These are phyloP conservation scores for Mycalesis mineus DNA, from an alignment of 2,888 invertebrate genomes.

Conservation along the genomic window DNA sequence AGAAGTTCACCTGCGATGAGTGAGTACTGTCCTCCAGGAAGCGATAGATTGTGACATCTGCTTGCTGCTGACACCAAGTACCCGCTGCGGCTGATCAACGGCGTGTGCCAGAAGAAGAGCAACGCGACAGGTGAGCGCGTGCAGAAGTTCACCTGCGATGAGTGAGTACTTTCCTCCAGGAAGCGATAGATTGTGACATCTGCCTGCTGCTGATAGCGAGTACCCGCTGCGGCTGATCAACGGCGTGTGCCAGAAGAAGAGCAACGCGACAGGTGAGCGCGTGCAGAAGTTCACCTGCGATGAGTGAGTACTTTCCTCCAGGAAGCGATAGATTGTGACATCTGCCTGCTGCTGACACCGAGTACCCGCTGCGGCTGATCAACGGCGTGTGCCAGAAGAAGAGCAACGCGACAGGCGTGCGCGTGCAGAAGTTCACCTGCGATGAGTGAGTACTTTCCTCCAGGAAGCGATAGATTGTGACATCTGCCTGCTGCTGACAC, in stretches of 20 bases:
- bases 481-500: too few relatives aligned
- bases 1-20: conserved; percentile 82
- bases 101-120: conserved; percentile 61
- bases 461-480: too few relatives aligned
- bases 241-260: conserved; percentile 63
- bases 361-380: conserved; percentile 80
- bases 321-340: too few relatives aligned
- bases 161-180: conserved; percentile 69
- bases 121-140: conserved; percentile 70
- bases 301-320: too few relatives aligned
- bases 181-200: too few relatives aligned
- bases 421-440: conserved; percentile 79
- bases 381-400: conserved; percentile 65
- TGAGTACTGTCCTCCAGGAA: conserved; percentile 58
- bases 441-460: conserved; percentile 84
- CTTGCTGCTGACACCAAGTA: conserved; percentile 82
- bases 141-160: conserved; percentile 80
- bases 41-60: conserved; percentile 92
- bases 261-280: conserved; percentile 64
- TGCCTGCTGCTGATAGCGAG: conserved; percentile 70
- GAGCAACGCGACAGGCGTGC: conserved; percentile 63
- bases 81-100: conserved; percentile 76
- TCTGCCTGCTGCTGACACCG: conserved; percentile 72
- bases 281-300: conserved; percentile 80
- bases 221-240: conserved; percentile 80